phyloP scores from a whole-genome alignment of 2,797 vertebrate genomes.

The Hybognathus amarus region DNA sequence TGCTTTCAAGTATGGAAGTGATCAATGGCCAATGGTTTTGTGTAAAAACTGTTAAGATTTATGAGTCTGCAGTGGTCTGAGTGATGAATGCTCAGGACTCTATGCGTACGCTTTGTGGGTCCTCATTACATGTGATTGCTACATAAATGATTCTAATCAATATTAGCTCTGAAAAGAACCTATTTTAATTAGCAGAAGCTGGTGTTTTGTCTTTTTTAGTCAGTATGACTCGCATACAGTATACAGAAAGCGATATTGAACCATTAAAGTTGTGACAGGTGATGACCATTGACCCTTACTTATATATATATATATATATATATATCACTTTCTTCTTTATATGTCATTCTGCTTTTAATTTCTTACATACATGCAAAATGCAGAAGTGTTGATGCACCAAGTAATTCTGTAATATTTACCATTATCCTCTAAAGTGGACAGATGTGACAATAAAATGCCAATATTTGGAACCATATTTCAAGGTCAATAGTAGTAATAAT shows the following conservation, averaged over 20 bases:
- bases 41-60: conserved; percentile 49
- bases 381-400: neutral
- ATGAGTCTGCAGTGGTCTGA: conserved; percentile 30
- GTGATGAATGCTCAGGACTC: conserved; percentile 25
- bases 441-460: neutral
- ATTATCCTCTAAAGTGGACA: neutral
- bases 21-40: conserved; percentile 42
- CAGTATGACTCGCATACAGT: neutral
- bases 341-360: neutral
- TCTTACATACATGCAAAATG: neutral
- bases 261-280: neutral
- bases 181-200: neutral
- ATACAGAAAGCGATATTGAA: neutral
- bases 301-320: neutral
- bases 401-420: neutral
- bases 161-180: neutral
- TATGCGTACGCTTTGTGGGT: conserved; percentile 7
- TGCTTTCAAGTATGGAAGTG: conserved; percentile 39
- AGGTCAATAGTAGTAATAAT: neutral
- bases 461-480: neutral
- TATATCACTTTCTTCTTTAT: neutral
- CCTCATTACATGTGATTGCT: conserved; percentile 42
- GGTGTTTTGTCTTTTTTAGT: conserved; percentile 12
- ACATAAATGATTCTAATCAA: conserved; percentile 40
- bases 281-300: neutral